Conservation (phyloP, 2,113 vertebrate species). For the Gymnogyps californianus region DNA sequence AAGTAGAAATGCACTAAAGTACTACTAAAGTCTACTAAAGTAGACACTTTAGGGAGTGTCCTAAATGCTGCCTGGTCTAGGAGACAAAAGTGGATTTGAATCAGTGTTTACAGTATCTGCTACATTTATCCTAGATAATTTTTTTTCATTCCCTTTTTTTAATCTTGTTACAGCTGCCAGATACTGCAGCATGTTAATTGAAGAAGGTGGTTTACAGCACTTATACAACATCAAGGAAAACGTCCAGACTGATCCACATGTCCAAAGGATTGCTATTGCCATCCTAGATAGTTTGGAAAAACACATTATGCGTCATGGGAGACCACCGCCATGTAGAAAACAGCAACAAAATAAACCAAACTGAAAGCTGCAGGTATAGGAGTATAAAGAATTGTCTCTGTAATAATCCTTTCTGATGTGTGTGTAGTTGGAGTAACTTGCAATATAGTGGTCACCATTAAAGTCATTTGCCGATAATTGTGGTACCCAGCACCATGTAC, state of each 20-base stretch:
- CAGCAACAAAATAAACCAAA: slow-evolving; percentile 71
- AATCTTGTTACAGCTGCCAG: slow-evolving; percentile 81
- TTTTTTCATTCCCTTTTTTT: not conserved
- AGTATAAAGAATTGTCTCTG: slow-evolving; percentile 47
- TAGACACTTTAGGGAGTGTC: not conserved
- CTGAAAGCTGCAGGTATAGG: slow-evolving; percentile 64
- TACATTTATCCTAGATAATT: not conserved
- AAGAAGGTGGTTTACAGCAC: slow-evolving; percentile 92
- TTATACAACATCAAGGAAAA: slow-evolving; percentile 87
- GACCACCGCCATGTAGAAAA: slow-evolving; percentile 72
- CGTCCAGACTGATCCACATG: slow-evolving; percentile 87
- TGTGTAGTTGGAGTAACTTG: slow-evolving; percentile 65
- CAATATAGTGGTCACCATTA: slow-evolving; percentile 60
- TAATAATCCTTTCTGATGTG: slow-evolving; percentile 61
- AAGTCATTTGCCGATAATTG: slow-evolving; percentile 48
- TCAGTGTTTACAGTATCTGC: not conserved
- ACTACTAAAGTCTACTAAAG: no score
- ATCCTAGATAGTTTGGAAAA: slow-evolving; percentile 94
- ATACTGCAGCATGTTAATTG: slow-evolving; percentile 97
- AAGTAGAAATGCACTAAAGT: not conserved
- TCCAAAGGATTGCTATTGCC: slow-evolving; percentile 84
- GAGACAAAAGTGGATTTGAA: not conserved
- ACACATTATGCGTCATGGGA: slow-evolving; percentile 87
- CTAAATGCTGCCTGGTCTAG: not conserved
- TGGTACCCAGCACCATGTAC: slow-evolving; percentile 23